A percentile compares a stretch with the other conserved stretches of the same genome.
These are phyloP conservation scores for Aporophyla lueneburgensis DNA, from an alignment of 2,888 invertebrate genomes.

Conservation along the genomic window DNA sequence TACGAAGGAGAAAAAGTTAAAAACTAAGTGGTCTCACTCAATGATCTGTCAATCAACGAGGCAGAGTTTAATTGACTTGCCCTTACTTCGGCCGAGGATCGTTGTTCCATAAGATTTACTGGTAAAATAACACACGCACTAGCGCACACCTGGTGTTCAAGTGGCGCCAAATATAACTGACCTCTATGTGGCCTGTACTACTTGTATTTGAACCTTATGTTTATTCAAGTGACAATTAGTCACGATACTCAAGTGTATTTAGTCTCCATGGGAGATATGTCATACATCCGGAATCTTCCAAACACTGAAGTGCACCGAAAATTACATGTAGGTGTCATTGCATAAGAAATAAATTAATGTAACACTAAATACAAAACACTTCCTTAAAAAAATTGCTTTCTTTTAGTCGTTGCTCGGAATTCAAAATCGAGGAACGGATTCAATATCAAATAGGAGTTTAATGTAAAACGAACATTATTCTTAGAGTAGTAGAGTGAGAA, in stretches of 20 bases:
- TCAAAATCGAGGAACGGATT: constrained; percentile 87
- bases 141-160: constrained; percentile 75
- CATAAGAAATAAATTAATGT: constrained; percentile 80
- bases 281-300: constrained; percentile 43
- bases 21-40: constrained; percentile 67
- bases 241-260: constrained; percentile 43
- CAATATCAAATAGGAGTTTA: constrained; percentile 69
- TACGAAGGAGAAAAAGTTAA: constrained; percentile 46
- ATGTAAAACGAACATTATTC: constrained; percentile 63
- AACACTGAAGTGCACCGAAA: constrained; percentile 15
- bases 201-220: constrained; percentile 60
- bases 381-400: constrained; percentile 88
- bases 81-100: constrained; percentile 68
- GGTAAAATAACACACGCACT: constrained; percentile 69
- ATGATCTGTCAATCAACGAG: constrained; percentile 77
- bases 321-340: constrained; percentile 65
- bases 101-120: constrained; percentile 72
- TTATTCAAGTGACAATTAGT: constrained; percentile 65
- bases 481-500: constrained; percentile 69
- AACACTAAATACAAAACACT: constrained; percentile 79
- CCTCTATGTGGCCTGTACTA: constrained; percentile 63
- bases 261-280: constrained; percentile 30
- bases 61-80: constrained; percentile 69
- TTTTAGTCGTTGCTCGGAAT: constrained; percentile 87
- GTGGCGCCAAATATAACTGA: constrained; percentile 80